phyloP scores from a whole-genome alignment of 53 echinoderm and acorn worm genomes.

The Astropecten irregularis region DNA sequence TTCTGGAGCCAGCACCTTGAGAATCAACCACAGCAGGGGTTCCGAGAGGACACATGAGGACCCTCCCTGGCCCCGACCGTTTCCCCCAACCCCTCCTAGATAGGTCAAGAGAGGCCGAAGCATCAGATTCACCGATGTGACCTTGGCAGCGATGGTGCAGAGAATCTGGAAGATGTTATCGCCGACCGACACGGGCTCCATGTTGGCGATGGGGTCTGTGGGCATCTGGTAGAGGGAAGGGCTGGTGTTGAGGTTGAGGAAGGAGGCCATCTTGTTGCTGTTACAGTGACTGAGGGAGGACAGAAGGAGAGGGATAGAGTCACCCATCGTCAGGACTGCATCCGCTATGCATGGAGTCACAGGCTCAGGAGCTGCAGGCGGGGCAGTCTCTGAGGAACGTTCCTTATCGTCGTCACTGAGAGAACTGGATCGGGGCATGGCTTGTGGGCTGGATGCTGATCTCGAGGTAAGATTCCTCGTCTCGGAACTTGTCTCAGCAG shows the following conservation, averaged over 20 bases:
- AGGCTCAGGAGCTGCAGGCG: conserved; percentile 7
- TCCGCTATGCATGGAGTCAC: conserved; percentile 71
- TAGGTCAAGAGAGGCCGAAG: conserved; percentile 78
- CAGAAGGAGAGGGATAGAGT: conserved; percentile 81
- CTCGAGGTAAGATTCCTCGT: conserved; percentile 54
- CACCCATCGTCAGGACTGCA: conserved; percentile 81
- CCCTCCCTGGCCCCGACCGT: conserved; percentile 20
- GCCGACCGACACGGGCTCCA: conserved; percentile 83
- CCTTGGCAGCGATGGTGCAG: conserved; percentile 76
- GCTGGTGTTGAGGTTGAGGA: conserved; percentile 64
- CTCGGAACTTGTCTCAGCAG: conserved; percentile 16
- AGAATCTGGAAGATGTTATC: conserved; percentile 94
- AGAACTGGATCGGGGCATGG: conserved; percentile 26
- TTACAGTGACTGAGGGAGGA: conserved; percentile 82
- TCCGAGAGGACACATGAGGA: conserved; percentile 76
- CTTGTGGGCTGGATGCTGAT: conserved; percentile 6
- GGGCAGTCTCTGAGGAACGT: conserved; percentile 66
- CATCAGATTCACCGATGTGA: conserved; percentile 82
- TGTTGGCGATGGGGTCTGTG: conserved; percentile 50
- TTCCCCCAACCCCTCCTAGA: conserved; percentile 46
- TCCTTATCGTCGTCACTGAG: conserved; percentile 98
- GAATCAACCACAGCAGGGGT: conserved; percentile 90
- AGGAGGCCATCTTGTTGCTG: conserved; percentile 89
- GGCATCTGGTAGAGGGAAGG: conserved; percentile 45
- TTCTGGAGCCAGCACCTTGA: conserved; percentile 72